Conservation (phyloP, 2,797 vertebrate genomes). For the Periparus ater region DNA sequence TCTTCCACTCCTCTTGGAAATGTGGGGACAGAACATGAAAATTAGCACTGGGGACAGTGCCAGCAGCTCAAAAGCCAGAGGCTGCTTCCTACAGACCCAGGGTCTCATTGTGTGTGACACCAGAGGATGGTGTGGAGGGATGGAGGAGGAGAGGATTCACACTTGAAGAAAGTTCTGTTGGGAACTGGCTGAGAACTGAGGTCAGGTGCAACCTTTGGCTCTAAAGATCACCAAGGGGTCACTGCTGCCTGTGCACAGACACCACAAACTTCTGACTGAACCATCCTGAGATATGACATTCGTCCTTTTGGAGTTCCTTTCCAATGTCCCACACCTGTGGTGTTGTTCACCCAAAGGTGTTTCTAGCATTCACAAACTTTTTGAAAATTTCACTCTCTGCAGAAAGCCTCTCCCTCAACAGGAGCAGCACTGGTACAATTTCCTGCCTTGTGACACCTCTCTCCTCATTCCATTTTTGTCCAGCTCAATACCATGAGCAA, state of each 20-base stretch:
- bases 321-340: neutral
- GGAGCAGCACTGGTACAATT: neutral
- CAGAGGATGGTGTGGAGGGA: neutral
- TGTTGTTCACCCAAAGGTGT: neutral
- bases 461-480: neutral
- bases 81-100: neutral
- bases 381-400: neutral
- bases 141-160: neutral
- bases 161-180: neutral
- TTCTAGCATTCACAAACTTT: neutral
- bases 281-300: neutral
- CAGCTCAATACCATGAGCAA: neutral
- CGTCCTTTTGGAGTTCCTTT: neutral
- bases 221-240: neutral
- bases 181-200: neutral
- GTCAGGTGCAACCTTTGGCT: neutral
- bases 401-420: neutral
- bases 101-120: rapidly evolving
- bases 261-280: neutral
- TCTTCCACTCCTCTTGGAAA: neutral
- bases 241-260: neutral
- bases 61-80: neutral
- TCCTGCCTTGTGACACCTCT: neutral
- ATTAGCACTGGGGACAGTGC: rapidly evolving
- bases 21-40: neutral